Conservation (phyloP, 2,888 invertebrate genomes). For the Agapostemon virescens region DNA sequence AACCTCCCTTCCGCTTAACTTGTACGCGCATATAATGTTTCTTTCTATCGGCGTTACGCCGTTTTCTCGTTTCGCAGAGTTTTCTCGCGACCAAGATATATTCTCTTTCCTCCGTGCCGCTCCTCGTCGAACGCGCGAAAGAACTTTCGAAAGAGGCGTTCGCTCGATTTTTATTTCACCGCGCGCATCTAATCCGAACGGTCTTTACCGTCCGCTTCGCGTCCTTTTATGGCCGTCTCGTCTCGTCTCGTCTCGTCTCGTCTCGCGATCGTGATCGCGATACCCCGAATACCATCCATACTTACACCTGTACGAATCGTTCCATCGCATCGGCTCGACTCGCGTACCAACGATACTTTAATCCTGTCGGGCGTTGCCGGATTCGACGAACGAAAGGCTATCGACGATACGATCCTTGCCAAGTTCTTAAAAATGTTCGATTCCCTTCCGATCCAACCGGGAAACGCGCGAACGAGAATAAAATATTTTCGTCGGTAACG, state of each 20-base stretch:
- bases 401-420: not conserved
- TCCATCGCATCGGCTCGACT: no score
- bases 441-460: not conserved
- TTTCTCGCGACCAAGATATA: not conserved
- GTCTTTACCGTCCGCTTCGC: conserved; percentile 23
- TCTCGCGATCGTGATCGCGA: no score
- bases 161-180: conserved; percentile 58
- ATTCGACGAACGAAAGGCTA: not conserved
- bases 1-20: conserved; percentile 31
- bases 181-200: conserved; percentile 40
- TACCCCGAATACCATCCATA: no score
- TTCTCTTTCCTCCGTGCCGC: not conserved
- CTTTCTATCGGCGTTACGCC: conserved; percentile 28
- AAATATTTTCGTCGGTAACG: not conserved
- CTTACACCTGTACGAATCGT: no score
- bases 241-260: no score
- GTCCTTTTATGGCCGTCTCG: conserved; percentile 20
- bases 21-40: conserved; percentile 19
- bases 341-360: no score
- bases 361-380: not conserved
- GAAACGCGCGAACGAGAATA: not conserved
- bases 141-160: conserved; percentile 33
- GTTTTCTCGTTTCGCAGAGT: not conserved
- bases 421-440: not conserved
- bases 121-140: conserved; percentile 22